Evolutionary conservation across 2,113 vertebrate genomes (phyloP), one percentile per base, ranked within the genome.

Genomic region (Triplophysa siluroides): DNA sequence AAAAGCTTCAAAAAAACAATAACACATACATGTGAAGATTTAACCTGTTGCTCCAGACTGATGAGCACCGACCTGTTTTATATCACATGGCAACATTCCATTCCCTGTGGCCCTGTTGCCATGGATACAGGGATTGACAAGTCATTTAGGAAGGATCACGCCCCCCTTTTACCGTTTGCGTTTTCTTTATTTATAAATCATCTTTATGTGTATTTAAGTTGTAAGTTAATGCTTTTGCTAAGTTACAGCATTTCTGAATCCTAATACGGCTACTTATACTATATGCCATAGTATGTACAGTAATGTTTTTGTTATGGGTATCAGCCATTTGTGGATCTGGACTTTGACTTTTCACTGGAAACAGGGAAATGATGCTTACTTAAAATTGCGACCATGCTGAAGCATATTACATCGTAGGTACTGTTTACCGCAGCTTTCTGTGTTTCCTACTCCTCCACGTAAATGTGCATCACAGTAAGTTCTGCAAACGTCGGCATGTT

Each of bases 41-140:
- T 33, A 91, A 86, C 84, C 78, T 60, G 86, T 85, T 81, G 52
- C 85, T 74, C 83, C 78, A 80, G 81, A 85, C 82, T 62, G 76
- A 87, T 86, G 82, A 16, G 79, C 78, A 64, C 74, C 33, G 65
- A 74, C 77, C 11, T n/a, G 80, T 76, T 67, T 62, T 29, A 71
- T 81, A 50, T 16, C 23, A 45, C 29, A 70, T 62, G 41, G 24
- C 68, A 56, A 61, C 43, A 69, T 81, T 81, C 79, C 56, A 69
- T 11, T 41, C 50, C 69, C 69, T 38, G 24, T 38, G 50, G 67
- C 43, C 18, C 29, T 61, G 26, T 61, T 60, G 38, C n/a, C 71
- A 16, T 41, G 33, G 24, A 43, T 18, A 74, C 26, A 9, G 24
- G 45, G 38, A 67, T 26, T 45, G 47, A 11, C 54, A 26, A 14